Conservation (phyloP, 2,888 invertebrate genomes). For the Drosophila maculinotata region DNA sequence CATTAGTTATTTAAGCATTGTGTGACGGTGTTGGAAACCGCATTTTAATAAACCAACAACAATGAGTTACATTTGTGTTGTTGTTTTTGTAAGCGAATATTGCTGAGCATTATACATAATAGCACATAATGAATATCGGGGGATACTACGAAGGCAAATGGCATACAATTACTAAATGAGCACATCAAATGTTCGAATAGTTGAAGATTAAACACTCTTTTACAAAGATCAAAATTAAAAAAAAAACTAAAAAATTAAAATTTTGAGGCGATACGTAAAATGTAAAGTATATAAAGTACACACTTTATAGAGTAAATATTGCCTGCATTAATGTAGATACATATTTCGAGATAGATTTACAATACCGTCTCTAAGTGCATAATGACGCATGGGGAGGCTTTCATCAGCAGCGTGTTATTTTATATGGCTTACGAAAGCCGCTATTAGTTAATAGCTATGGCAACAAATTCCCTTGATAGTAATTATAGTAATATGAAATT, state of each 20-base stretch:
- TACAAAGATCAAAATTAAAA: too few species aligned
- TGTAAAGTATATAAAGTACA: not conserved
- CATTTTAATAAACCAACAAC: conserved; percentile 67
- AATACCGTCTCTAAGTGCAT: not conserved
- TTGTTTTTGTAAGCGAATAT: conserved; percentile 48
- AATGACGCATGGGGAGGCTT: not conserved
- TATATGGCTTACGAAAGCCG: conserved; percentile 3
- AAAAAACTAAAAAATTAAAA: too few species aligned
- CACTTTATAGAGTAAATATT: not conserved
- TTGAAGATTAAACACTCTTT: conserved; percentile 5
- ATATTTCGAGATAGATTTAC: not conserved
- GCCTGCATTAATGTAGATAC: not conserved
- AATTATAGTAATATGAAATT: conserved; percentile 4
- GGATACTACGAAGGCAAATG: conserved; percentile 1
- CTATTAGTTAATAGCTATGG: conserved; percentile 5
- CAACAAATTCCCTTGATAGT: not conserved
- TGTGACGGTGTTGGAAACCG: conserved; percentile 71
- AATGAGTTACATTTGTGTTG: conserved; percentile 29
- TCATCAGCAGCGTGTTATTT: conserved; percentile 3
- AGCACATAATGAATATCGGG: conserved; percentile 20
- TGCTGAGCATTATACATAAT: conserved; percentile 33
- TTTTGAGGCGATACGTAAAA: too few species aligned
- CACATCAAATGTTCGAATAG: not conserved
- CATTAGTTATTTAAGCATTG: conserved; percentile 73
- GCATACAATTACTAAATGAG: conserved; percentile 28